Conservation (phyloP, 2,113 vertebrate genomes). For the Bettongia penicillata region DNA sequence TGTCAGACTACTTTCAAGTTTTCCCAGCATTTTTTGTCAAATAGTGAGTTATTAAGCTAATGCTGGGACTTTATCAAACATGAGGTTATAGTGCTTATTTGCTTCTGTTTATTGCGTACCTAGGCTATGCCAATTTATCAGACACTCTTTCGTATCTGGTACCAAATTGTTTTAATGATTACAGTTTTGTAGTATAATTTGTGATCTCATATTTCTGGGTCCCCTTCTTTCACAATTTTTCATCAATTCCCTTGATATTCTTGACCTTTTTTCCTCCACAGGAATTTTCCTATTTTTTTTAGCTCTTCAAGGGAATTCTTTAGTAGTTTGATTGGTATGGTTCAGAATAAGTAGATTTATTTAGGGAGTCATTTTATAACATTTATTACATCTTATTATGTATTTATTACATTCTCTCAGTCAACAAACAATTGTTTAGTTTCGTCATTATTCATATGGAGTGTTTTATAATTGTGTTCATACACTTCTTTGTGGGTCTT, state of each 20-base stretch:
- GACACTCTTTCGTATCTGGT: background rate
- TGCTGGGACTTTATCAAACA: background rate
- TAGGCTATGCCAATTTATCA: background rate
- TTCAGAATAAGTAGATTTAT: background rate
- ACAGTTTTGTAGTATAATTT: background rate
- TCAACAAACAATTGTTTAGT: background rate
- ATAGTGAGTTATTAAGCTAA: background rate
- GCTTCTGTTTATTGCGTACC: background rate
- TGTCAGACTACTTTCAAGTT: background rate
- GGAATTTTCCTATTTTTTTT: background rate
- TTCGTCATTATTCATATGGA: background rate
- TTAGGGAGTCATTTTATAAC: background rate
- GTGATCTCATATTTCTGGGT: background rate
- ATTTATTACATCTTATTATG: too few relatives aligned
- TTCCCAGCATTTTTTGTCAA: background rate
- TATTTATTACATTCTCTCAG: background rate
- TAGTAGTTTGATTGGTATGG: background rate
- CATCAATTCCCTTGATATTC: background rate
- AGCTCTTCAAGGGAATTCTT: background rate
- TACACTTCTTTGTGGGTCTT: background rate
- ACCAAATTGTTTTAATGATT: background rate
- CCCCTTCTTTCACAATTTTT: background rate
- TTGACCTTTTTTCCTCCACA: background rate
- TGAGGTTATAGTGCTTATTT: background rate
- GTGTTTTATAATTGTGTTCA: background rate